These are phyloP conservation scores for Bilobella aurantiaca DNA, from an alignment of 1,140 invertebrate species.

Conservation along the genomic window DNA sequence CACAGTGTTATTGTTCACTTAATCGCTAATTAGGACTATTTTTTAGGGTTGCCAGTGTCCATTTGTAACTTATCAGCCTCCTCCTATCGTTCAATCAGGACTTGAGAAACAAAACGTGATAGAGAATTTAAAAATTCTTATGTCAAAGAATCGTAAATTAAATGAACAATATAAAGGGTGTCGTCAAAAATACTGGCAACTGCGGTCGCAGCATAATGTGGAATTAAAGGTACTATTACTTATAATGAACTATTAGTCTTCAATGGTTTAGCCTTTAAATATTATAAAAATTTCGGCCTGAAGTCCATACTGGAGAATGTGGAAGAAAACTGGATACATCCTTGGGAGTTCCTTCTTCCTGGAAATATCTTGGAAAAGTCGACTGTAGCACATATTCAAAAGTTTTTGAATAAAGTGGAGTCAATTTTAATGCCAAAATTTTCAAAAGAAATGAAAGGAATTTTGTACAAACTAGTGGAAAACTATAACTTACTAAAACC, in stretches of 20 bases:
- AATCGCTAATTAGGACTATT: neutral
- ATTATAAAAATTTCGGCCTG: conserved; percentile 1
- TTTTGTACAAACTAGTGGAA: conserved; percentile 30
- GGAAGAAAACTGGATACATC: conserved; percentile 25
- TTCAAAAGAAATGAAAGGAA: neutral
- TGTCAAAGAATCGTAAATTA: conserved; percentile 18
- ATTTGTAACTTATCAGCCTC: neutral
- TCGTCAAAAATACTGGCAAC: conserved; percentile 18
- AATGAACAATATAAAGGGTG: conserved; percentile 1
- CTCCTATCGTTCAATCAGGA: neutral
- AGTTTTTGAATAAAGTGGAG: neutral
- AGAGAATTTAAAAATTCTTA: conserved; percentile 16
- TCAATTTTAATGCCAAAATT: neutral
- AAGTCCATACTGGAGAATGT: conserved; percentile 9
- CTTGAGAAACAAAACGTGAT: neutral
- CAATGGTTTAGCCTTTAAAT: neutral
- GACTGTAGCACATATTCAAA: conserved; percentile 13
- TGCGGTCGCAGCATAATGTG: conserved; percentile 15
- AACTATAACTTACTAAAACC: conserved; percentile 19
- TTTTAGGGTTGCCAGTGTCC: neutral
- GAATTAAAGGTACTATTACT: neutral
- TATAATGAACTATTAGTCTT: neutral
- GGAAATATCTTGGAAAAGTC: conserved; percentile 18
- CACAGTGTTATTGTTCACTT: neutral
- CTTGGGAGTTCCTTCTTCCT: conserved; percentile 25